Conservation (phyloP, 2,888 invertebrate genomes). For the Ceriagrion tenellum region DNA sequence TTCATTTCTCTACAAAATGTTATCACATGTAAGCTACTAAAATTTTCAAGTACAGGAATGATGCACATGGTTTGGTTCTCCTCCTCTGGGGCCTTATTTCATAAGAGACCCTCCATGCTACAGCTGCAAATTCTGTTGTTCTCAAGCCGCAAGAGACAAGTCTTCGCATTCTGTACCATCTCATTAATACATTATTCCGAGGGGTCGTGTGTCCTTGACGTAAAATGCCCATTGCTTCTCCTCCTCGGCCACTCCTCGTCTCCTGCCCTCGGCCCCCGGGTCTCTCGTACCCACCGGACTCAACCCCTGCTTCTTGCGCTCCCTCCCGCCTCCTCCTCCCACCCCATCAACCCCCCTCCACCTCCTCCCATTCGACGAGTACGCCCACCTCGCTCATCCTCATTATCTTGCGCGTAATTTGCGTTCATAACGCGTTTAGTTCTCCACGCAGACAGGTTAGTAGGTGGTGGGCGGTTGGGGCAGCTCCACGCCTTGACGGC, state of each 20-base stretch:
- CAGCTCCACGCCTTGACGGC: not conserved
- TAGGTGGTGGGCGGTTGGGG: not conserved
- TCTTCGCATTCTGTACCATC: not conserved
- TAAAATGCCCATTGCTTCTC: not conserved
- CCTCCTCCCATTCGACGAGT: too few relatives aligned
- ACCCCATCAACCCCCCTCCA: not conserved
- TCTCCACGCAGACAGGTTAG: not conserved
- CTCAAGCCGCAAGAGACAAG: not conserved
- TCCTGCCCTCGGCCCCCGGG: too few relatives aligned
- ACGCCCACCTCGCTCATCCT: conserved; percentile 20
- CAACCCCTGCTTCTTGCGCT: not conserved
- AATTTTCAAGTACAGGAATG: too few relatives aligned
- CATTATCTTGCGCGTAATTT: not conserved
- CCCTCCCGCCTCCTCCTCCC: not conserved
- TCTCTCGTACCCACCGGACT: not conserved
- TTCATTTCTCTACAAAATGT: too few relatives aligned
- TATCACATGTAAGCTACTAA: too few relatives aligned
- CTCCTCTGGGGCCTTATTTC: too few relatives aligned
- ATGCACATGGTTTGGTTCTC: too few relatives aligned
- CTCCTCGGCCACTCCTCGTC: not conserved
- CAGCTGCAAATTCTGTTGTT: not conserved
- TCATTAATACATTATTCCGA: not conserved
- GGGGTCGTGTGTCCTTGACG: not conserved
- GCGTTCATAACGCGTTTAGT: conserved; percentile 8
- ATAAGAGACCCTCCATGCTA: too few relatives aligned